Base-by-base conservation (phyloP, 2,797 vertebrate species). In the Epinephelus coioides region DNA sequence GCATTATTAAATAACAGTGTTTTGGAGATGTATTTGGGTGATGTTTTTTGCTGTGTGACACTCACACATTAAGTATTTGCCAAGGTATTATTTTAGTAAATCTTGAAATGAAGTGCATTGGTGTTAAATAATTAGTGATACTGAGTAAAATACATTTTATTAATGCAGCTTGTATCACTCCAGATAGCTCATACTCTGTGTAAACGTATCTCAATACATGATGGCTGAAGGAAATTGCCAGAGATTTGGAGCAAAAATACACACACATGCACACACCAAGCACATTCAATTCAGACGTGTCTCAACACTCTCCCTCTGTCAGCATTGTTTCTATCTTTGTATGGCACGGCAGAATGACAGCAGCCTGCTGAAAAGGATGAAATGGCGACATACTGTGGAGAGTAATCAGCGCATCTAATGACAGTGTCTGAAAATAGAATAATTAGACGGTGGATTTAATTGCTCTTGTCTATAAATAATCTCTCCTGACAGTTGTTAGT, bases 371-470 rank as follows among this genome's bases (percentile, higher is more conserved):
- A 67, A 55, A 59, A 55, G 64, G 69, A 76, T 85, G 82, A 87
- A 86, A 86, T 38, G 61, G 79, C 38, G 27, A 79, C 76, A 84
- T 68, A 47, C 62, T 81, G 85, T 85, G 70, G 62, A 81, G 67
- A 78, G 69, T 60, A 85, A 80, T 85, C 71, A 73, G 83, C 59
- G 25, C 74, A 82, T 80, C 76, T 83, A 78, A 81, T 72, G 73
- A 86, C 44, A 21, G 61, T n/a, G 76, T 66, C 82, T 88, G 67
- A 78, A 87, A 90, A 90, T 86, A 87, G 85, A 86, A 83, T 88
- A 84, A 89, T 88, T 86, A 87, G 79, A 77, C 56, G 43, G 49
- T 83, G 69, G 69, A 77, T 83, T 86, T 86, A 91, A 89, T 86
- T 86, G 81, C 81, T 82, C 21, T 62, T 13, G 62, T 82, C 86